Evolutionary conservation across 2,113 vertebrate species (phyloP).

Genomic region (Polypterus senegalus): DNA sequence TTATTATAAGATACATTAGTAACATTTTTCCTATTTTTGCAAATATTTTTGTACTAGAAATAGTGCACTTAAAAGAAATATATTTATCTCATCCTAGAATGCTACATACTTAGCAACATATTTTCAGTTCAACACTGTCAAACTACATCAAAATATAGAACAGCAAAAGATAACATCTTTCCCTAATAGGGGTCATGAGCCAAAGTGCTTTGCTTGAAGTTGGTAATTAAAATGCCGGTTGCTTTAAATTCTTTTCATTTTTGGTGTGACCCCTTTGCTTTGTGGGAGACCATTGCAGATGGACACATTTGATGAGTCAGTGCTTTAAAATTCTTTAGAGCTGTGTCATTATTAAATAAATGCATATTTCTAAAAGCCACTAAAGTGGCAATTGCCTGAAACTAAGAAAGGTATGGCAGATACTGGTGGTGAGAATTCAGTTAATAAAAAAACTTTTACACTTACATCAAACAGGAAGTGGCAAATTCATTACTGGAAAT

Average conservation of each 20-base stretch:
- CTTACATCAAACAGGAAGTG: too few species aligned
- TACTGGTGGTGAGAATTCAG: too few species aligned
- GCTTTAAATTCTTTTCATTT: conserved; percentile 35
- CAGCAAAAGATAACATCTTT: conserved; percentile 25
- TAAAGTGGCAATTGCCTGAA: neutral
- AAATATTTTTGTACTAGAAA: too few species aligned
- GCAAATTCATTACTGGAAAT: too few species aligned
- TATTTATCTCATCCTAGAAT: too few species aligned
- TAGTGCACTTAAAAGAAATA: too few species aligned
- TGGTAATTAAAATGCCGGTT: conserved; percentile 31
- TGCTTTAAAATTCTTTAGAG: neutral
- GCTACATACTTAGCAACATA: too few species aligned
- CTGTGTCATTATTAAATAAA: neutral
- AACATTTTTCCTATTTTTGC: too few species aligned
- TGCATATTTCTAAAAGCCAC: neutral
- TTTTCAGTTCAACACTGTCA: too few species aligned
- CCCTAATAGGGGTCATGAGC: conserved; percentile 25
- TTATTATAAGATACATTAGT: too few species aligned
- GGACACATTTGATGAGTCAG: neutral
- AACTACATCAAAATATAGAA: conserved; percentile 4
- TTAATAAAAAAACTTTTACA: too few species aligned
- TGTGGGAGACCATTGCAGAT: neutral
- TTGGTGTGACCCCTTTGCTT: conserved; percentile 1
- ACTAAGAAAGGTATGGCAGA: too few species aligned
- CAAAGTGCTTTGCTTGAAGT: conserved; percentile 25